A percentile compares a stretch with the other conserved stretches of the same genome.
These are phyloP conservation scores for Caradrina clavipalpis DNA, from an alignment of 2,888 invertebrate species.

Conservation along the genomic window DNA sequence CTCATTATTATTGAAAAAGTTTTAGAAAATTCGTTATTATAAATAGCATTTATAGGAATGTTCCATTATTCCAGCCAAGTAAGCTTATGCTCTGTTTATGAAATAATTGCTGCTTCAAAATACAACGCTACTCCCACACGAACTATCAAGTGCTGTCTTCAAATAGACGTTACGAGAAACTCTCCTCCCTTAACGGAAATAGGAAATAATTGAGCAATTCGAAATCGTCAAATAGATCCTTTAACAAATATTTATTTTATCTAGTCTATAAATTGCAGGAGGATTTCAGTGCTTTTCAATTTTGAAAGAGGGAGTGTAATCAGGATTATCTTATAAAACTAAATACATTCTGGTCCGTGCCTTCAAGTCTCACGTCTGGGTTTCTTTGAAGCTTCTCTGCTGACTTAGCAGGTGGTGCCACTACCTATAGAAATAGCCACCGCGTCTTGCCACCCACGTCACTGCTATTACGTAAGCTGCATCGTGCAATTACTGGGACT, in stretches of 20 bases:
- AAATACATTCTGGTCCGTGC: slow-evolving; percentile 55
- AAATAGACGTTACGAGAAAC: slow-evolving; percentile 32
- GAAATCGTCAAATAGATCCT: slow-evolving; percentile 20
- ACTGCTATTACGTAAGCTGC: slow-evolving; percentile 54
- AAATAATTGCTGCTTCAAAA: slow-evolving; percentile 27
- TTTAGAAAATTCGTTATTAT: background rate
- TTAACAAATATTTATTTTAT: slow-evolving; percentile 40
- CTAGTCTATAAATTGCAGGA: slow-evolving; percentile 14
- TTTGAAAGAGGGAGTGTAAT: slow-evolving; percentile 47
- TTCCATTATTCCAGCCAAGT: background rate
- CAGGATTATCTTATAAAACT: slow-evolving; percentile 59
- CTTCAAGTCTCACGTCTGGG: slow-evolving; percentile 69
- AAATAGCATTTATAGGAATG: background rate
- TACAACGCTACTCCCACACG: slow-evolving; percentile 25
- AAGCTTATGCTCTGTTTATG: background rate
- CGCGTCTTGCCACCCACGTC: slow-evolving; percentile 68
- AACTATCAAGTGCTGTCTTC: background rate
- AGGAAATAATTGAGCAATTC: slow-evolving; percentile 33
- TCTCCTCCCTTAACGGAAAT: slow-evolving; percentile 4
- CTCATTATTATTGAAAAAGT: background rate
- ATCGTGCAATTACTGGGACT: slow-evolving; percentile 36
- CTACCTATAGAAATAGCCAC: slow-evolving; percentile 58
- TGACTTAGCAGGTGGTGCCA: slow-evolving; percentile 67
- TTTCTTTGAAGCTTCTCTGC: slow-evolving; percentile 76
- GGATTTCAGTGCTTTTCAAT: slow-evolving; percentile 34